phyloP scores from a whole-genome alignment of 2,888 invertebrate genomes.

The Lordiphosa fenestrarum region DNA sequence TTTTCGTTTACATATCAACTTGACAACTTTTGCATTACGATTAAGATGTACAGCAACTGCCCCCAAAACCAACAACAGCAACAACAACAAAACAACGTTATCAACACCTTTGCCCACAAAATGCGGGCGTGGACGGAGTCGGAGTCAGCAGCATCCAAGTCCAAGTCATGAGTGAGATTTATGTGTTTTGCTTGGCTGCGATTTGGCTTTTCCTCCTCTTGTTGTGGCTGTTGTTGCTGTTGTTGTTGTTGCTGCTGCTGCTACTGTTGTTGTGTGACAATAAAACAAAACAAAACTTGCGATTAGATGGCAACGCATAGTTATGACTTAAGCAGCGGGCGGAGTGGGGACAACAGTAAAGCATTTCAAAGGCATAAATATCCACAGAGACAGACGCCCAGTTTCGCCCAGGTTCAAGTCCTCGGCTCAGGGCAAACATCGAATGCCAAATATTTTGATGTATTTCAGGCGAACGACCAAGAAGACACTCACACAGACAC shows the following conservation, averaged over 20 bases:
- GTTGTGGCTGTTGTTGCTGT: constrained; percentile 1
- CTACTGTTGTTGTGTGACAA: constrained; percentile 54
- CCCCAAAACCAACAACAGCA: constrained; percentile 14
- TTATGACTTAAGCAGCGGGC: constrained; percentile 39
- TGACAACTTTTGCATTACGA: constrained; percentile 74
- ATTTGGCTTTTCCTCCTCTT: constrained; percentile 27
- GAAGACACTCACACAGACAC: constrained; percentile 12
- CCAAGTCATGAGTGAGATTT: constrained; percentile 71
- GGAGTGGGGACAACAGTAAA: constrained; percentile 3
- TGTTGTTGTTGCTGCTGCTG: constrained; percentile 6
- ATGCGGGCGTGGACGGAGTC: constrained; percentile 15
- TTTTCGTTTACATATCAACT: constrained; percentile 73
- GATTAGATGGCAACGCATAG: constrained; percentile 64
- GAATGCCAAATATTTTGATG: constrained; percentile 76
- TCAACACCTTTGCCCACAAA: constrained; percentile 61
- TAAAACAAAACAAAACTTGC: constrained; percentile 68
- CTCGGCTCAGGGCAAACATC: constrained; percentile 60
- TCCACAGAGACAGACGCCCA: constrained; percentile 12
- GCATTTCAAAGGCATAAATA: constrained; percentile 34
- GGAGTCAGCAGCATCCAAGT: constrained; percentile 21
- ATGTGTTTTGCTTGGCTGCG: constrained; percentile 73
- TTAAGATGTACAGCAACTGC: constrained; percentile 66
- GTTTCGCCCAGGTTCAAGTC: constrained; percentile 41
- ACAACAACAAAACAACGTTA: constrained; percentile 59
- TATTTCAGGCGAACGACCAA: constrained; percentile 44